Base-by-base conservation (phyloP, 2,797 vertebrate species). In the Rhincodon typus region DNA sequence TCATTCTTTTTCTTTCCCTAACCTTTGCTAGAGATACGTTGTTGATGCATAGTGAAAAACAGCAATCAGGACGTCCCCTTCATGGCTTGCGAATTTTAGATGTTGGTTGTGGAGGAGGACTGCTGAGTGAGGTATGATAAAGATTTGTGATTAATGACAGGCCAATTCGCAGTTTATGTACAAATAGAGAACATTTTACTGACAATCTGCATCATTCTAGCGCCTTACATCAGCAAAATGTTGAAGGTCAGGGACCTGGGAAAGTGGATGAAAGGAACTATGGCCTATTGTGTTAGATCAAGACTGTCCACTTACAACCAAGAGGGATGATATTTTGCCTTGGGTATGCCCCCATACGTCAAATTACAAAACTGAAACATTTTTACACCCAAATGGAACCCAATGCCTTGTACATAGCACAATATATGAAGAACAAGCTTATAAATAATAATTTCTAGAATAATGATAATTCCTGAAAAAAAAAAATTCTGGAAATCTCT, bases 21-120 rank as follows among this genome's bases (percentile, higher is more conserved):
- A 96, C 77, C 96, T 96, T 95, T 87, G 25, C 67, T 97, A 99
- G 99, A 98, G 99, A 99, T 97, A 98, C 98, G 97, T 97, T 99
- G 96, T 97, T 99, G 97, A 99, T 97, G 96, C 96, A 97, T 96
- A 97, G 97, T 93, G 96, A 96, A 96, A 96, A 96, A n/a, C 97
- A 96, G 66, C 97, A 98, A 50, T 96, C 97, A 21, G 98, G 98
- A 95, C 98, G 96, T 95, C 99, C 99, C 4, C 98, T 99, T 34
- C 97, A 97, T 96, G 98, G 98, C 87, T 96, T 98, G 95, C 97
- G 97, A 96, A 98, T 99, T 96, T 98, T 99, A 38, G 99, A 99
- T 0, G 97, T 99, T 46, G 99, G 99, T 97, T 99, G 99, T 91
- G 99, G 99, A 0, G 99, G 99, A 95, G 99, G 99, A 42, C 96